phyloP scores from a whole-genome alignment of 2,888 invertebrate genomes.

The Euclidia mi region DNA sequence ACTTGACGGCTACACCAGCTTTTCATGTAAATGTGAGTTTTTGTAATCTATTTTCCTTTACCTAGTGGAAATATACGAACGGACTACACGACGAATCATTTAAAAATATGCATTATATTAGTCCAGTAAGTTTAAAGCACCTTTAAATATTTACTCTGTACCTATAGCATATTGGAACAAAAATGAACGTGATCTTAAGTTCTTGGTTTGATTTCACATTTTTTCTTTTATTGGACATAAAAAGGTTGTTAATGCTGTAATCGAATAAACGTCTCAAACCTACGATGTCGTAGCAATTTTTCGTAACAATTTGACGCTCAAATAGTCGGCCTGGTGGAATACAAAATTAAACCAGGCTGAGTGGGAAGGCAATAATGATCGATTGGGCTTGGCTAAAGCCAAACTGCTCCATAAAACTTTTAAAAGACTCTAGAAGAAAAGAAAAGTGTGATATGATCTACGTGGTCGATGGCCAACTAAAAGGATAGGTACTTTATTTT shows the following conservation, averaged over 20 bases:
- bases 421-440: constrained; percentile 26
- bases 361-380: constrained; percentile 64
- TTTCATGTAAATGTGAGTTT: too few species aligned
- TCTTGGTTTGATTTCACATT: not conserved
- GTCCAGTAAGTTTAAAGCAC: too few species aligned
- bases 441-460: constrained; percentile 25
- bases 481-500: constrained; percentile 21
- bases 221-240: not conserved
- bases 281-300: constrained; percentile 38
- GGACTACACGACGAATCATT: too few species aligned
- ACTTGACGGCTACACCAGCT: too few species aligned
- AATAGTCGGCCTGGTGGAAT: constrained; percentile 63
- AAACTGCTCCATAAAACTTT: constrained; percentile 32
- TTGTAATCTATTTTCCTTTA: too few species aligned
- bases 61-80: too few species aligned
- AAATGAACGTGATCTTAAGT: too few species aligned
- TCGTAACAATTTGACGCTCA: constrained; percentile 68
- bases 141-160: too few species aligned
- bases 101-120: too few species aligned
- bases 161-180: too few species aligned
- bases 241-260: not conserved
- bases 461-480: constrained; percentile 26
- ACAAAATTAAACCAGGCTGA: constrained; percentile 69
- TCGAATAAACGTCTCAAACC: constrained; percentile 14
- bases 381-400: constrained; percentile 46